Percentiles rank a stretch among this genome's conserved stretches.
These are phyloP conservation scores for Drosophila aff. DNA, from an alignment of 1,140 invertebrate species.

Conservation along the genomic window DNA sequence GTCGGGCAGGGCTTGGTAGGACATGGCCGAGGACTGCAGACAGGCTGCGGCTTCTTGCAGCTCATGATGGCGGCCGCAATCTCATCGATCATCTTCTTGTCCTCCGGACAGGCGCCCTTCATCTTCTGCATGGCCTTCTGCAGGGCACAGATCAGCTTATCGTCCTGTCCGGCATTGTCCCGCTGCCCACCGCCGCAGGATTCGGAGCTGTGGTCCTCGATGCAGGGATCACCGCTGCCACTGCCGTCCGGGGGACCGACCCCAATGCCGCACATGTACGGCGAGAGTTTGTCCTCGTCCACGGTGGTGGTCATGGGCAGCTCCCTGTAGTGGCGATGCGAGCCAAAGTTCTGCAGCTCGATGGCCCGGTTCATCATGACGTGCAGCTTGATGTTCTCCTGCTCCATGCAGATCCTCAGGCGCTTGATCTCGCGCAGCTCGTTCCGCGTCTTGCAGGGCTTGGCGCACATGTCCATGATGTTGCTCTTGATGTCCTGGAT, in stretches of 20 bases:
- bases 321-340: constrained; percentile 68
- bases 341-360: constrained; percentile 75
- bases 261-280: constrained; percentile 61
- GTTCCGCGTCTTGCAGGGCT: constrained; percentile 68
- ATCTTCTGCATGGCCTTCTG: constrained; percentile 76
- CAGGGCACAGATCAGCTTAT: constrained; percentile 60
- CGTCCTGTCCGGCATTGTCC: constrained; percentile 52
- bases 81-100: constrained; percentile 74
- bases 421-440: constrained; percentile 72
- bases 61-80: constrained; percentile 70
- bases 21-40: constrained; percentile 46
- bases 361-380: constrained; percentile 73
- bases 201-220: constrained; percentile 47
- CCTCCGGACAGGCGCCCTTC: constrained; percentile 77
- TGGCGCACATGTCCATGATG: constrained; percentile 70
- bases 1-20: constrained; percentile 26
- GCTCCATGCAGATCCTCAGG: constrained; percentile 77
- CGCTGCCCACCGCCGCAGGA: constrained; percentile 12
- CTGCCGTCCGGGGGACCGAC: constrained; percentile 12
- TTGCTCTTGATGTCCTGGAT: constrained; percentile 73
- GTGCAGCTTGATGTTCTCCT: constrained; percentile 77
- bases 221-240: constrained; percentile 27
- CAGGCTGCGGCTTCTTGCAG: constrained; percentile 26
- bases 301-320: constrained; percentile 72
- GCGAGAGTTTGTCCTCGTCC: constrained; percentile 75